Evolutionary conservation across 2,888 invertebrate species (phyloP), one percentile per base, ranked within the genome.

Genomic region (Orthosia gracilis): DNA sequence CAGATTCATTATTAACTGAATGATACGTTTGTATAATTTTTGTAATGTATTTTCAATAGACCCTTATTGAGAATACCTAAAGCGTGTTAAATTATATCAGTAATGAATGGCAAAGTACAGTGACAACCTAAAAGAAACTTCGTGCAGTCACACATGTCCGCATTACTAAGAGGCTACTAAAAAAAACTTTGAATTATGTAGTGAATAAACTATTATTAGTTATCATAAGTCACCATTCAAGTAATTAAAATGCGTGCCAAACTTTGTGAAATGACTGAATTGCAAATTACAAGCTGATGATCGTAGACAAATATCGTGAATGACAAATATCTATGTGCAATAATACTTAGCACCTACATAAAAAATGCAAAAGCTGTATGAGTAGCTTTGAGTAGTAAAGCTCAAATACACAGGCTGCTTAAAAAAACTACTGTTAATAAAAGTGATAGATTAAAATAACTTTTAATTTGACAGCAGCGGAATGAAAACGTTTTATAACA

Each of bases 401-500:
- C 4, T 4, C 2, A 61, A 21, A 4, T 13, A 23, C 4, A 2
- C 2, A 52, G 2, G 9, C 13, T 62, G 15, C 3, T 50, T 49
- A 0, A 17, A 4, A 26, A 31, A 55, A 78, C 12, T 31, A 17
- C 4, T 0, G n/a, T 45, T n/a, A n/a, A 62, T 58, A 65, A 58
- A 47, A 50, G 62, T 23, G 11, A 55, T 45, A 49, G 18, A 12
- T 40, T 57, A 59, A 54, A 47, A 9, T 12, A 47, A 59, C 47
- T 64, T 63, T 54, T 64, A 76, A 76, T 72, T 67, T 40, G 67
- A 82, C 65, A 66, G 31, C 49, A 55, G 12, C 15, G 58, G n/a
- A 67, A 84, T 69, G 31, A 40, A 69, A 67, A 67, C 57, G 59
- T 74, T 61, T 4, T 31, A 74, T 69, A 80, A 73, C 67, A 69